Evolutionary conservation across 2,113 vertebrate genomes (phyloP), one percentile per base, ranked within the genome.

Genomic region (Columba livia): DNA sequence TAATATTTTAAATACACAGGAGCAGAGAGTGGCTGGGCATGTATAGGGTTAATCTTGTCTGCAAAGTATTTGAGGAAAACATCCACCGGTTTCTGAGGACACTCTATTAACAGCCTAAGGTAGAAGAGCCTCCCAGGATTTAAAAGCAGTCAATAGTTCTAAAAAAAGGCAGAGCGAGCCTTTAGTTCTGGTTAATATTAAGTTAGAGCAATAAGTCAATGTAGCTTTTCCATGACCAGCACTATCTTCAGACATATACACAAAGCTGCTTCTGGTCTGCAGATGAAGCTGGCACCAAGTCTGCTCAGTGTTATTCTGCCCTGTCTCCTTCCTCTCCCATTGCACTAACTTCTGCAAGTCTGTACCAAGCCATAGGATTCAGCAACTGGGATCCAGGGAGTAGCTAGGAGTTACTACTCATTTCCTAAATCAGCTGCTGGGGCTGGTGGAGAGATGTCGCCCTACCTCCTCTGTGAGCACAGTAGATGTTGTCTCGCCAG

Each of bases 81-180:
- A 60, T 36, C 47, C 38, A 24, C 26, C 61, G 15, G 67, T 79
- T 74, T 94, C 90, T 82, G 69, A 93, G 54, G 42, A 40, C n/a
- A 5, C 9, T 58, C 38, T 81, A 85, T 97, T 85, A 79, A 42
- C 79, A 57, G 65, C 20, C 62, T 62, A 73, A 88, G 67, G 62
- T 48, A 57, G 85, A 75, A 91, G 57, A 73, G 69, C 69, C 85
- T 96, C 69, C n/a, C 88, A 58, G 69, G 69, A 62, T 92, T 90
- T 85, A 79, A 92, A 75, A 95, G 11, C 26, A 75, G 88, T 96
- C 96, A 75, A 44, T 88, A 95, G 65, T 42, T 78, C 86, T 96
- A 90, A 90, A 67, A 89, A 67, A 87, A 89, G 40, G 36, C 10
- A 42, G 56, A 73, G 18, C 48, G 48, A 88, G 82, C 20, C 54